Percentiles rank a stretch among this genome's conserved stretches.
Conservation (phyloP, 2,797 vertebrate genomes). For the Squalus acanthias region DNA sequence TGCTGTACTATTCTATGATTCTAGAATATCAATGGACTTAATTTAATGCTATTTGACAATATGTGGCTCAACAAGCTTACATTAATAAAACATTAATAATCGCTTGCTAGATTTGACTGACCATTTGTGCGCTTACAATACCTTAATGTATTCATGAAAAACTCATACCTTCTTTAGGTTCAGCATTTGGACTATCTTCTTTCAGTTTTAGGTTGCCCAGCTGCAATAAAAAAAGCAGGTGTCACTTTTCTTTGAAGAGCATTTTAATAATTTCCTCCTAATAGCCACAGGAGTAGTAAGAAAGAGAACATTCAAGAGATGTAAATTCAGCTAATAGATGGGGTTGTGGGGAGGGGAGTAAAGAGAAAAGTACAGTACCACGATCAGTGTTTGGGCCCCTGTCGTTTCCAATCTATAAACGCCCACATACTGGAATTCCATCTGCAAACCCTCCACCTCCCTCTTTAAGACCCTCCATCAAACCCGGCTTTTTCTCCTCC, state of each 20-base stretch:
- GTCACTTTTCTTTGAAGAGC: not conserved
- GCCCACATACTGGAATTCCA: not conserved
- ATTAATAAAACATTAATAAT: not conserved
- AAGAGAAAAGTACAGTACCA: not conserved
- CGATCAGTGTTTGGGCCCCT: too few relatives aligned
- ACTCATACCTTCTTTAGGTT: slow-evolving; percentile 6
- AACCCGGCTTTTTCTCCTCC: not conserved
- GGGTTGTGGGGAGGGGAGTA: too few relatives aligned
- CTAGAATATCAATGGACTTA: not conserved
- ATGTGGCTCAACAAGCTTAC: too few relatives aligned
- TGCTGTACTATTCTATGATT: too few relatives aligned
- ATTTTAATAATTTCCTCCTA: not conserved
- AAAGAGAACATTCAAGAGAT: not conserved
- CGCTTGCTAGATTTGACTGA: not conserved
- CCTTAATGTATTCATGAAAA: too few relatives aligned
- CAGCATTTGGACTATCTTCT: not conserved
- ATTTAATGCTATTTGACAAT: not conserved
- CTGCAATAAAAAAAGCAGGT: not conserved
- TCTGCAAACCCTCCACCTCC: too few relatives aligned
- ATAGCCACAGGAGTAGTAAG: too few relatives aligned
- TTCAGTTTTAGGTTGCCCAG: slow-evolving; percentile 11
- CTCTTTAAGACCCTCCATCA: not conserved
- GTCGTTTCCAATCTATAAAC: too few relatives aligned
- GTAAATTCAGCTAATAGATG: not conserved
- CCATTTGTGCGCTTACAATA: not conserved